These are phyloP conservation scores for Nylanderia fulva DNA, from an alignment of 1,140 invertebrate species.

Conservation along the genomic window DNA sequence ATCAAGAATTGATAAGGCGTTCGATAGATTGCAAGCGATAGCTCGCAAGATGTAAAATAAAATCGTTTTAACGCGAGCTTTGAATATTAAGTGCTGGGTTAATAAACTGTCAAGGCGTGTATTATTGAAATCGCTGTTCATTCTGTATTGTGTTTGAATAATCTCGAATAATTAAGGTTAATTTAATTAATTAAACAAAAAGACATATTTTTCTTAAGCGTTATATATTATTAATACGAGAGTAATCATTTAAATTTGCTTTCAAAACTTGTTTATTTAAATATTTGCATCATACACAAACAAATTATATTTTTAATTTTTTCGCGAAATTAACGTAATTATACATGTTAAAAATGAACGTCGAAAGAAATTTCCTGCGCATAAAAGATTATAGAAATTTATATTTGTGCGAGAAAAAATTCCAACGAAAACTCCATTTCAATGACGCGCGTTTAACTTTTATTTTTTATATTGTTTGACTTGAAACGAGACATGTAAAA, in stretches of 20 bases:
- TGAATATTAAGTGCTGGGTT: neutral
- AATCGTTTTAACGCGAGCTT: neutral
- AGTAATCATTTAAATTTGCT: neutral
- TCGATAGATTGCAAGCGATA: neutral
- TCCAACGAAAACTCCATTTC: neutral
- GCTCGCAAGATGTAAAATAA: neutral
- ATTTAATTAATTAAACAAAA: neutral
- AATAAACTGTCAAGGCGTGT: neutral
- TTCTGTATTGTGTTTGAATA: too few relatives aligned
- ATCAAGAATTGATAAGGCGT: neutral
- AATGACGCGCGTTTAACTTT: constrained; percentile 43
- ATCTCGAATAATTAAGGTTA: too few relatives aligned
- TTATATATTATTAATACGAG: neutral
- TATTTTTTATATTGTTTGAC: constrained; percentile 35
- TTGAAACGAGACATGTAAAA: constrained; percentile 30
- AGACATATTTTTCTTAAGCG: neutral
- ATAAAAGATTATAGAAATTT: constrained; percentile 52
- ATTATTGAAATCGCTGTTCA: neutral
- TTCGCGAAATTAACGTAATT: neutral
- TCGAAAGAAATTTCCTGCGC: constrained; percentile 21
- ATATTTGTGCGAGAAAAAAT: constrained; percentile 18
- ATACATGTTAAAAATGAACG: neutral
- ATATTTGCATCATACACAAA: neutral
- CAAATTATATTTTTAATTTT: constrained; percentile 1
- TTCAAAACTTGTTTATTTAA: neutral